These are phyloP conservation scores for Cheilosia soror DNA, from an alignment of 2,888 invertebrate species.

Conservation along the genomic window DNA sequence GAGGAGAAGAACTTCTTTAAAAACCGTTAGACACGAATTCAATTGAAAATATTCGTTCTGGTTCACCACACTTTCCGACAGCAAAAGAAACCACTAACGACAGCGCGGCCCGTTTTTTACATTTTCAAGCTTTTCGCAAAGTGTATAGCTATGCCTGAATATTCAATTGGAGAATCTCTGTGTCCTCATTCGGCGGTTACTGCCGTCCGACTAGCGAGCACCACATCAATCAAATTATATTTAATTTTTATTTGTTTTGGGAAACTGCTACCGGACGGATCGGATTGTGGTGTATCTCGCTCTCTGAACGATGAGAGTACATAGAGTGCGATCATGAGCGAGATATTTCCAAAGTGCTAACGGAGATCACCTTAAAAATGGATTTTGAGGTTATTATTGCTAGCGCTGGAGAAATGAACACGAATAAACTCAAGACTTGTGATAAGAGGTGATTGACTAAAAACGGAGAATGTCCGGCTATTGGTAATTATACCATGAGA, in stretches of 20 bases:
- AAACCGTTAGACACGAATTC: constrained; percentile 16
- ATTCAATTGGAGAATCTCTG: constrained; percentile 52
- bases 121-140: constrained; percentile 59
- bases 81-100: constrained; percentile 59
- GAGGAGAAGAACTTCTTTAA: not conserved
- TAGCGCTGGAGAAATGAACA: not conserved
- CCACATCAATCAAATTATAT: constrained; percentile 54
- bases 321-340: constrained; percentile 36
- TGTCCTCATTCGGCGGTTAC: constrained; percentile 72
- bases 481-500: not conserved
- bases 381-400: not conserved
- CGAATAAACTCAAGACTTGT: constrained; percentile 9
- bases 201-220: constrained; percentile 62
- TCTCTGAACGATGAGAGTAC: constrained; percentile 23
- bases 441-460: constrained; percentile 18
- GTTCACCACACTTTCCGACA: constrained; percentile 63
- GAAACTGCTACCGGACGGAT: constrained; percentile 9
- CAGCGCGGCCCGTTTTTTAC: constrained; percentile 62
- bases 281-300: constrained; percentile 21
- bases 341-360: constrained; percentile 21
- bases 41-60: constrained; percentile 36
- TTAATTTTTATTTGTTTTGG: constrained; percentile 14
- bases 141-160: constrained; percentile 15
- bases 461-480: constrained; percentile 5
- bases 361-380: constrained; percentile 34